Percentiles rank a stretch among this genome's conserved stretches.
Evolutionary conservation across 2,888 invertebrate species (phyloP).

Genomic region (Himalopsyche japonica): DNA sequence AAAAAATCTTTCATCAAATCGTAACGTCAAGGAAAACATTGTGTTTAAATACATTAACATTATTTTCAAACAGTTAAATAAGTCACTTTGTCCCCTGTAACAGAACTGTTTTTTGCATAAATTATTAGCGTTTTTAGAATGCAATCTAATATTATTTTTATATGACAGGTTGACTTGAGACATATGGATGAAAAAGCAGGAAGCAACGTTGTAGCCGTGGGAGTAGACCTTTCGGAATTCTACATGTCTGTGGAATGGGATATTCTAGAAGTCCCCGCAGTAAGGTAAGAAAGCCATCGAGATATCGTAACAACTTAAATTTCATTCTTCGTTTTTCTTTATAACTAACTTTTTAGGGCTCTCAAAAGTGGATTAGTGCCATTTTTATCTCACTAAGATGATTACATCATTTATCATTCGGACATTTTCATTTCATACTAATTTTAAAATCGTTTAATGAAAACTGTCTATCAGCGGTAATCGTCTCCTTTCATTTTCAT

Average conservation of each 20-base stretch:
- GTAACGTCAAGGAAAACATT: no score
- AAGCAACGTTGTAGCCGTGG: slow-evolving; percentile 87
- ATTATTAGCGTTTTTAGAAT: neutral
- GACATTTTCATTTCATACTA: neutral
- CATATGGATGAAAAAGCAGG: slow-evolving; percentile 91
- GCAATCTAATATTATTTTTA: slow-evolving; percentile 25
- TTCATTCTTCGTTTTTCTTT: neutral
- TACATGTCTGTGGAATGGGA: slow-evolving; percentile 99
- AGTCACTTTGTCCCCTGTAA: no score
- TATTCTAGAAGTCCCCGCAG: slow-evolving; percentile 93
- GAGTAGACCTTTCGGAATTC: slow-evolving; percentile 96
- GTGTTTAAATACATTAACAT: no score
- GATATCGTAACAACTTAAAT: neutral
- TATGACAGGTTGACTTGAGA: slow-evolving; percentile 80
- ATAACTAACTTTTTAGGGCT: neutral
- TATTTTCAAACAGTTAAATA: no score
- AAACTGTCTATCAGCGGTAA: neutral
- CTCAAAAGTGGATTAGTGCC: neutral
- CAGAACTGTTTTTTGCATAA: neutral
- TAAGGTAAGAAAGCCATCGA: slow-evolving; percentile 65
- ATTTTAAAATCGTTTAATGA: neutral
- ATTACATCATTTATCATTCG: neutral
- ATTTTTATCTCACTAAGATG: neutral
- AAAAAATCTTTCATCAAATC: no score
- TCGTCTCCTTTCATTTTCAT: neutral